phyloP scores from a whole-genome alignment of 2,113 vertebrate species.

The Gobio gobio region DNA sequence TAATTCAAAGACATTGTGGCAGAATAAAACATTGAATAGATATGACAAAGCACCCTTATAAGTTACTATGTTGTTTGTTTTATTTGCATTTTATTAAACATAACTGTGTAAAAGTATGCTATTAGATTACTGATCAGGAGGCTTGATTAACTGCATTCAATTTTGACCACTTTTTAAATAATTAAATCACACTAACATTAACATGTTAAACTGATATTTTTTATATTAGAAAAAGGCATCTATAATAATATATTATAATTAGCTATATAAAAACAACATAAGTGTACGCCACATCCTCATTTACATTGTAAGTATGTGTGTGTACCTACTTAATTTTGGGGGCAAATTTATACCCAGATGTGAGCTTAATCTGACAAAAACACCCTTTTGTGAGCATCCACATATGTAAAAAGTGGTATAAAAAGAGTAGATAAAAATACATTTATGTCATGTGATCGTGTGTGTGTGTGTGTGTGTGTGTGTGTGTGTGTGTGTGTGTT shows the following conservation, averaged over 20 bases:
- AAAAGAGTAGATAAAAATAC: neutral
- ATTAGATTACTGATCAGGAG: neutral
- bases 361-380: neutral
- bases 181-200: neutral
- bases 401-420: too few species aligned
- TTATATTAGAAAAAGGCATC: too few species aligned
- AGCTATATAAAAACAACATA: neutral
- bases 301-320: neutral
- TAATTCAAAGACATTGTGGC: neutral
- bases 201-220: neutral
- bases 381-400: too few species aligned
- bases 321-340: neutral
- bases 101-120: too few species aligned
- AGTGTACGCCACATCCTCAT: neutral
- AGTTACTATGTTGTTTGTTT: neutral
- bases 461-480: neutral
- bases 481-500: conserved; percentile 9
- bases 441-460: too few species aligned
- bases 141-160: neutral
- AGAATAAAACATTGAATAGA: neutral
- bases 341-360: neutral
- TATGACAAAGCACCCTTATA: neutral
- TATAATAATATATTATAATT: neutral
- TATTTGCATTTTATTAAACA: neutral
- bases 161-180: neutral